These are phyloP conservation scores for Drosophila paramelanica DNA, from an alignment of 2,888 invertebrate genomes.

Conservation along the genomic window DNA sequence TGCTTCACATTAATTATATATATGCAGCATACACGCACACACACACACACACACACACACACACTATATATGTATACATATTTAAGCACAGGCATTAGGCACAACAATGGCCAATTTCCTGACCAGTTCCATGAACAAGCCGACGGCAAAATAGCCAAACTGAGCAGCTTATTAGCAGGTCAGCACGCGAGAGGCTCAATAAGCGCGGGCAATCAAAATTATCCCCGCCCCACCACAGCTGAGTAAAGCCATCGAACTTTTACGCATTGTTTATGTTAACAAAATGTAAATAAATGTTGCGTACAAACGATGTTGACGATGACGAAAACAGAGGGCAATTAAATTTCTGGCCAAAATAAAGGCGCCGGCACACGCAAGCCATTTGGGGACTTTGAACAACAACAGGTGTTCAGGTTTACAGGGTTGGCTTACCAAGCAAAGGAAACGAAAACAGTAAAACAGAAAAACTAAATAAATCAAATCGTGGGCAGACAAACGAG, in stretches of 20 bases:
- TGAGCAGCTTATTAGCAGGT: constrained; percentile 75
- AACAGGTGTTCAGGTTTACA: constrained; percentile 75
- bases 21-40: constrained; percentile 1
- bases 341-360: constrained; percentile 66
- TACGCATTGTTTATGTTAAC: constrained; percentile 82
- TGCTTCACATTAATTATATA: constrained; percentile 73
- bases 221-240: constrained; percentile 14
- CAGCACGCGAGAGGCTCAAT: constrained; percentile 59
- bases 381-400: constrained; percentile 34
- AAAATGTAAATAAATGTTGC: constrained; percentile 81
- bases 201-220: constrained; percentile 70
- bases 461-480: constrained; percentile 69
- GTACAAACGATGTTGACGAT: constrained; percentile 71
- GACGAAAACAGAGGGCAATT: constrained; percentile 81
- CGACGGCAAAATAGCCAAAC: constrained; percentile 42
- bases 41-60: constrained; percentile 7
- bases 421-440: constrained; percentile 60
- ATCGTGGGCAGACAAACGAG: constrained; percentile 61
- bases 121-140: constrained; percentile 50
- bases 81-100: constrained; percentile 67
- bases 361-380: constrained; percentile 67
- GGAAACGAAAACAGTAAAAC: constrained; percentile 21
- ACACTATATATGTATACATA: too few relatives aligned
- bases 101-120: constrained; percentile 79
- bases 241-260: constrained; percentile 76